Percentiles rank a stretch among this genome's conserved stretches.
Evolutionary conservation across 1,140 invertebrate genomes (phyloP).

Genomic region (Trichoplusia ni): DNA sequence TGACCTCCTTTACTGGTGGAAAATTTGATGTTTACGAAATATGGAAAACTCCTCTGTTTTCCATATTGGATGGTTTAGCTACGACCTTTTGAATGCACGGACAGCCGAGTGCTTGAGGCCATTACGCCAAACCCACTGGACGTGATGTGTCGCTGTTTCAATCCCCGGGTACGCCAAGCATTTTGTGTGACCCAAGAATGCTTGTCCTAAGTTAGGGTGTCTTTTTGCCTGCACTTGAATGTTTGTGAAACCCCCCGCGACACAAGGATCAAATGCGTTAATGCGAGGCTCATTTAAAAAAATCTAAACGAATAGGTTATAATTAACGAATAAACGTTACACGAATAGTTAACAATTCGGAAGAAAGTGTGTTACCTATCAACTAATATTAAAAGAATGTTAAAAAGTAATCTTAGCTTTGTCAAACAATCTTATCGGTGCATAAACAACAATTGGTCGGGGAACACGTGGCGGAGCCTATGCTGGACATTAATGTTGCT

Average conservation of each 20-base stretch:
- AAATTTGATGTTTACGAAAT: not conserved
- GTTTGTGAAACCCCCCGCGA: too few species aligned
- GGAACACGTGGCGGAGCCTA: slow-evolving; percentile 1
- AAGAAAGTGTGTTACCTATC: not conserved
- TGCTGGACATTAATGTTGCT: not conserved
- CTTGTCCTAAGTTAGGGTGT: too few species aligned
- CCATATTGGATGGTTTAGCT: too few species aligned
- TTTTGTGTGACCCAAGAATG: too few species aligned
- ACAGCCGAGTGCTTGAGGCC: too few species aligned
- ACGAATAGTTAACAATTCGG: not conserved
- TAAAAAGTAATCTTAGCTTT: not conserved
- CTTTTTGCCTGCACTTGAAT: too few species aligned
- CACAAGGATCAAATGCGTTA: too few species aligned
- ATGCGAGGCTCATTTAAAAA: not conserved
- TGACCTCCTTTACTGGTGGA: slow-evolving; percentile 49
- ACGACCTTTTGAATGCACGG: too few species aligned
- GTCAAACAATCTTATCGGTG: not conserved
- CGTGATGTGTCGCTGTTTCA: too few species aligned
- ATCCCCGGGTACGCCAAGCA: too few species aligned
- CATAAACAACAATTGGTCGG: not conserved
- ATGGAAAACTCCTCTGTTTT: too few species aligned
- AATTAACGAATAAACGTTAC: not conserved
- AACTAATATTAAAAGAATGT: not conserved
- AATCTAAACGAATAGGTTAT: not conserved
- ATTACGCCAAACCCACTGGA: too few species aligned